Percentiles rank a stretch among this genome's conserved stretches.
phyloP scores from a whole-genome alignment of 1,140 invertebrate genomes.

The Apis florea region DNA sequence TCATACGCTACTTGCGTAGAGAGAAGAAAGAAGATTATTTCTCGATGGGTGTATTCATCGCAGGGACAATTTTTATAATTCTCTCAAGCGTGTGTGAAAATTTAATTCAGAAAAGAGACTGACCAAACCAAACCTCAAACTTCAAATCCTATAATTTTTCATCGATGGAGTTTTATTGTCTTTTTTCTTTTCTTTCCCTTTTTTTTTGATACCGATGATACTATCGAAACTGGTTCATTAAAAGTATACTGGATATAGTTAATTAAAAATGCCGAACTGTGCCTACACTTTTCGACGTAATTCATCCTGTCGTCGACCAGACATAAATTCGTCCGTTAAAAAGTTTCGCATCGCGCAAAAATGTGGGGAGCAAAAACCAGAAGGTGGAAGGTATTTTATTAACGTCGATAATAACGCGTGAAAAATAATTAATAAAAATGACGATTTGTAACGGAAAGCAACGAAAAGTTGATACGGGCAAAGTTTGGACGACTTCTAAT shows the following conservation, averaged over 20 bases:
- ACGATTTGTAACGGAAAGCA: not conserved
- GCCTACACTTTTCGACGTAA: no score
- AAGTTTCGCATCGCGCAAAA: not conserved
- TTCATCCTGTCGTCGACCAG: no score
- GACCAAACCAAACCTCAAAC: no score
- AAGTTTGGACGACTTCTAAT: not conserved
- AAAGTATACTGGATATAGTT: not conserved
- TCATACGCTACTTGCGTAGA: not conserved
- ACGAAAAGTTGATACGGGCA: no score
- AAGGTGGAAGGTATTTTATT: no score
- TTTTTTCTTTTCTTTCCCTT: no score
- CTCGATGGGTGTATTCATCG: not conserved
- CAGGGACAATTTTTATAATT: not conserved
- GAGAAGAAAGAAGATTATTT: not conserved
- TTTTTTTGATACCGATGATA: no score
- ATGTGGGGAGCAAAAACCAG: no score
- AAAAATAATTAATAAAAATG: conserved; percentile 15
- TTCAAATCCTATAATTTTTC: no score
- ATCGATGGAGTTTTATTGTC: not conserved
- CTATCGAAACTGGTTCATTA: not conserved
- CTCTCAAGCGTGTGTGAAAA: no score
- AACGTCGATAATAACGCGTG: not conserved
- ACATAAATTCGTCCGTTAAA: not conserved
- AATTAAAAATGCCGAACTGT: not conserved
- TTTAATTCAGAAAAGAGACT: not conserved